Base-by-base conservation (phyloP, 2,888 invertebrate species). In the Pyrocoelia pectoralis region DNA sequence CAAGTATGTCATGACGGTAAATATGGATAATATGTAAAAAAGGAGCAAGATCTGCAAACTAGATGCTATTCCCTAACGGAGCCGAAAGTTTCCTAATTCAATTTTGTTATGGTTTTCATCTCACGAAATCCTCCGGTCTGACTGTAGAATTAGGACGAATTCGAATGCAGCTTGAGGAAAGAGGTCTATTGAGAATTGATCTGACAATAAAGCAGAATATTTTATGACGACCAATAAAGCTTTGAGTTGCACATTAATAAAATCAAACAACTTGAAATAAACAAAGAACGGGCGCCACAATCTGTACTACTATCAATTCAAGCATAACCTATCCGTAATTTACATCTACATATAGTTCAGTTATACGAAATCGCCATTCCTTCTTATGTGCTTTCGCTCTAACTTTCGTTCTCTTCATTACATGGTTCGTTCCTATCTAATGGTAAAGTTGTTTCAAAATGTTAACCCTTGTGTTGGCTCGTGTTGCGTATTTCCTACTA, bases 401-500 rank as follows among this genome's bases (percentile, higher is more conserved):
- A 19, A 17, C 12, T 59, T 43, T 52, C 19, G 9, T 48, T 51
- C 46, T 68, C 64, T 68, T 73, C 70, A 74, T 74, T 73, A 70
- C 72, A 67, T 70, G 67, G 67, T 60, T 70, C 70, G 70, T 68
- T 67, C 65, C 59, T 68, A 67, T 72, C 70, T 73, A 73, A 74
- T 73, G 72, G 73, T 70, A 70, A 67, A 69, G 73, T 72, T 75
- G 74, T 74, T 74, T 76, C 70, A 71, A 69, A 60, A 68, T n/a
- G 73, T 70, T 75, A 72, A 72, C 75, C 73, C 73, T 69, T 68
- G 73, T 75, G 76, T 75, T 73, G 70, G 72, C 70, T 68, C 68
- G 55, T 72, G 72, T 73, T 75, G 69, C 70, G 72, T 76, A 75
- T 76, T 74, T 74, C 73, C 75, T 73, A 73, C 70, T 76, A 76